Base-by-base conservation (phyloP, 23 tunicate species). In the Diplosoma virens region DNA sequence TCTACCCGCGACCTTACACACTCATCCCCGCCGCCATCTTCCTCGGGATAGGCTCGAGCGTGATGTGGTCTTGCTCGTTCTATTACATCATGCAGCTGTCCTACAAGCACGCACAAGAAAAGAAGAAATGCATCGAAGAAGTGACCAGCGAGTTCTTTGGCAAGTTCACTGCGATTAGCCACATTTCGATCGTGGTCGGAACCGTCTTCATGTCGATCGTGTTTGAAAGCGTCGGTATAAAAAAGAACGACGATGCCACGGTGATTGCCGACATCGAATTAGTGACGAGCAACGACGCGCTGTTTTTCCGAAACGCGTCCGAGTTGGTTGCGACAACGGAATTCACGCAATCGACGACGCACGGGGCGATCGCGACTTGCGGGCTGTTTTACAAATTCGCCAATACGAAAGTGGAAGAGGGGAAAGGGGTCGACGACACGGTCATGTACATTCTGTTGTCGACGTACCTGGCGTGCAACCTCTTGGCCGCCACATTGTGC, bases 81-180 rank as follows among this genome's bases (percentile, higher is more conserved):
- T 70, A 59, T 37, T 86, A 86, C 69, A 67, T 88, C 84, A 81
- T 84, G 66, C 84, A 79, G 66, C n/a, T 88, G 37, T 82, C 87
- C 2, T 79, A 60, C 25, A 69, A 69, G 16, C 86, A 88, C 66
- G 87, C 95, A 1, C 4, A 35, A 16, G 80, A 82, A 27, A 77
- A 70, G 37, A 46, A 68, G 0, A 76, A 77, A 59, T 63, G 59
- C 67, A 35, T 32, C 28, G 87, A 58, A 21, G 70, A 58, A 68
- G 82, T 77, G 34, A 88, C 87, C 17, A 35, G 81, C 29, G 72
- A 82, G 5, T 88, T 88, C 59, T 88, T 81, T 65, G 95, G 95
- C 22, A 76, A 75, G 24, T 88, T 88, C 47, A 45, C 70, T 16
- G 82, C 95, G 1, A 55, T 76, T 0, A 76, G 81, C 45, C 79